These are phyloP conservation scores for Macropus fuliginosus DNA, from an alignment of 2,797 vertebrate species.

Conservation along the genomic window DNA sequence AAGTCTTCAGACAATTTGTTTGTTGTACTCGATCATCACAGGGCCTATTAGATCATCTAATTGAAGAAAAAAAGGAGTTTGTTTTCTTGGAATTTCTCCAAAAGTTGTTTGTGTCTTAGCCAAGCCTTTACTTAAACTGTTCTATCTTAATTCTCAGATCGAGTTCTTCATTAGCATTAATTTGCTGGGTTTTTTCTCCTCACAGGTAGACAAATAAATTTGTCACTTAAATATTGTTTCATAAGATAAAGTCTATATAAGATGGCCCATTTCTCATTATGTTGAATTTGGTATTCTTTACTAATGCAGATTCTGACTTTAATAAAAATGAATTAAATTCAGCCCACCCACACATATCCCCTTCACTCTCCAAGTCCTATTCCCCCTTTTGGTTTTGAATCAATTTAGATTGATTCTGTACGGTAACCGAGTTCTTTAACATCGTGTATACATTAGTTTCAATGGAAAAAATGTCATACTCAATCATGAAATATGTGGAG, in stretches of 20 bases:
- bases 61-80: constrained; percentile 79
- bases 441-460: not conserved
- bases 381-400: not conserved
- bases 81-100: constrained; percentile 81
- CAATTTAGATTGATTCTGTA: not conserved
- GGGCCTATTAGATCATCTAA: constrained; percentile 84
- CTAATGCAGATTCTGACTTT: not conserved
- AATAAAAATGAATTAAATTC: not conserved
- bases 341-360: no score
- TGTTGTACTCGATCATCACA: constrained; percentile 82
- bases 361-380: not conserved
- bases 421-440: not conserved
- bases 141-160: constrained; percentile 72
- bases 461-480: not conserved
- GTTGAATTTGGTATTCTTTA: not conserved
- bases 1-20: constrained; percentile 80
- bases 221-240: not conserved
- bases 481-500: not conserved
- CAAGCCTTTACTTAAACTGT: constrained; percentile 66
- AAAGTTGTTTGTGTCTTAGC: constrained; percentile 76
- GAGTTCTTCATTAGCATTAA: constrained; percentile 69
- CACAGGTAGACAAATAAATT: not conserved
- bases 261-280: not conserved
- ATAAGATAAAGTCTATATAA: not conserved
- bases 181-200: constrained; percentile 62